Conservation (phyloP, 2,797 vertebrate genomes). For the Enteromius anoplus region DNA sequence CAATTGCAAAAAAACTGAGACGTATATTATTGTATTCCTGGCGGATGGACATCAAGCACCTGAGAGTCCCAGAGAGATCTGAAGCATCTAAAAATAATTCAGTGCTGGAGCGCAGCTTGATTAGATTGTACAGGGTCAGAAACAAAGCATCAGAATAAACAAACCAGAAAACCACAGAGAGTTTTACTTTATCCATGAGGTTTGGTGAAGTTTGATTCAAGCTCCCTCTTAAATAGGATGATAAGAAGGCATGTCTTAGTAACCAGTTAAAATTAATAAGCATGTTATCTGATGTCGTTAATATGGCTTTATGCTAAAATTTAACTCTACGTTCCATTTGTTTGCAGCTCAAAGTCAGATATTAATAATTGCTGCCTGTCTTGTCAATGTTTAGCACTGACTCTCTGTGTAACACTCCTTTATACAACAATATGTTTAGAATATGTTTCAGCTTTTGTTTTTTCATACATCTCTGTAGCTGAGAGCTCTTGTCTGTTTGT, state of each 20-base stretch:
- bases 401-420: not conserved
- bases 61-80: conserved; percentile 35
- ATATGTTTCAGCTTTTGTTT: not conserved
- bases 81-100: conserved; percentile 52
- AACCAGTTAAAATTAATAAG: not conserved
- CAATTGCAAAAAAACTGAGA: not conserved
- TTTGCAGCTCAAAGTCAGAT: conserved; percentile 5
- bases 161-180: not conserved
- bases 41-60: not conserved
- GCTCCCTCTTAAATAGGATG: not conserved
- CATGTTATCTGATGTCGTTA: not conserved
- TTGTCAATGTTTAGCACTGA: not conserved
- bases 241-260: not conserved
- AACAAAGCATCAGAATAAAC: conserved; percentile 4
- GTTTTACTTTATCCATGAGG: not conserved
- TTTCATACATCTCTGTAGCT: not conserved
- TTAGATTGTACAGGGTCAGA: not conserved
- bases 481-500: conserved; percentile 4
- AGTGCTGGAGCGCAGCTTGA: conserved; percentile 2
- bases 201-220: not conserved
- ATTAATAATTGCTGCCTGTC: not conserved
- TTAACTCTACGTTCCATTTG: not conserved
- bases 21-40: not conserved
- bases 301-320: not conserved
- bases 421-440: not conserved